Base-by-base conservation (phyloP, 2,888 invertebrate genomes). In the Drosophila seclusa region DNA sequence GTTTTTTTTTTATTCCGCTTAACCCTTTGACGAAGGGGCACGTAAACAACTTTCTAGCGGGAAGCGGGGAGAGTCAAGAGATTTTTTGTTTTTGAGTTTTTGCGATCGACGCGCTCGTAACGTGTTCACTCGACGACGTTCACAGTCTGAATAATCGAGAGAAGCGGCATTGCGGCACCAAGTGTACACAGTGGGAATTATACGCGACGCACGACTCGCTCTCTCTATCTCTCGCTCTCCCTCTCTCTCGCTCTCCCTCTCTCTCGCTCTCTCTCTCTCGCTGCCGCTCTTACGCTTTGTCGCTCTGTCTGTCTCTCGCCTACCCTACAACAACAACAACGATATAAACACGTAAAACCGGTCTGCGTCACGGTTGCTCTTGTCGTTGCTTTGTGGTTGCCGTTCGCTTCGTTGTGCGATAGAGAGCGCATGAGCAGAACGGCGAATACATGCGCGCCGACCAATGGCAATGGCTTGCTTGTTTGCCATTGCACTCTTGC, bases 61-160 rank as follows among this genome's bases (percentile, higher is more conserved):
- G 53, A 31, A 11, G 54, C 48, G 45, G 34, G 52, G 36, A 66
- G 68, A 55, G 62, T 63, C 50, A 59, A 31, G 16, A 68, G 57
- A 53, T 34, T 34, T 36, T 53, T 40, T 59, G 48, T 31, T 36
- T 57, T 40, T 59, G 48, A 49, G 36, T 48, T 63, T 67, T 63
- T 82, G 85, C 87, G 83, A 78, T 83, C 82, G 87, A 87, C 90
- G 89, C 84, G 85, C 82, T 81, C 81, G 83, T 75, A 85, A 91
- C 87, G 91, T 91, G 90, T 90, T 89, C 71, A 90, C 92, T 92
- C 91, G 89, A 91, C 92, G 92, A 92, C 92, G 91, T 91, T 91
- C 91, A 84, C 86, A 89, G 92, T 90, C 91, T 91, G 92, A 93
- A 93, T 93, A 91, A 92, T 89, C 84, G 80, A 80, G 85, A 86